These are phyloP conservation scores for Ondatra zibethicus DNA, from an alignment of 2,113 vertebrate genomes.

Conservation along the genomic window DNA sequence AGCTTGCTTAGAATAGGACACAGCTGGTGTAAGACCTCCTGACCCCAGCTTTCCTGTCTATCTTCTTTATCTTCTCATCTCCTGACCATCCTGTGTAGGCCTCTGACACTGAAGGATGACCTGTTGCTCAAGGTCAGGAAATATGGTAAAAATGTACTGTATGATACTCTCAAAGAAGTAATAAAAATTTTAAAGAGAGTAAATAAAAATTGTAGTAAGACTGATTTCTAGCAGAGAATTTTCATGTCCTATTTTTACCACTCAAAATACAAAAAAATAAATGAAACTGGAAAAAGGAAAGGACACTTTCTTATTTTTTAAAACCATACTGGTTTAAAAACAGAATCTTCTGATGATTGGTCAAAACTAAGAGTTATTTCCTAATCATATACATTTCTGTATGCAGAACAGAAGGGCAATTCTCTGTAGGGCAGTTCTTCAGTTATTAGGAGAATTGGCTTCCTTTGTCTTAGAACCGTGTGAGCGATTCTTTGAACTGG, in stretches of 20 bases:
- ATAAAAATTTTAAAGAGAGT: not conserved
- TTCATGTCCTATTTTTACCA: not conserved
- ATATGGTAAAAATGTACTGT: not conserved
- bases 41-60: not conserved
- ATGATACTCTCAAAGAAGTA: not conserved
- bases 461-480: not conserved
- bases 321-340: not conserved
- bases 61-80: not conserved
- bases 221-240: not conserved
- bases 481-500: not conserved
- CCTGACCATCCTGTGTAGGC: not conserved
- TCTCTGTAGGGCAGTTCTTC: not conserved
- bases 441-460: not conserved
- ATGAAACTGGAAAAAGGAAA: not conserved
- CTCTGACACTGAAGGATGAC: no score
- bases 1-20: not conserved
- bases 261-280: not conserved
- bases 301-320: not conserved
- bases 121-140: not conserved
- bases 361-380: not conserved
- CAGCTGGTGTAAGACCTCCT: not conserved
- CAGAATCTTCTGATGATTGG: not conserved
- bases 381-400: not conserved
- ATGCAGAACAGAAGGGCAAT: not conserved
- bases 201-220: not conserved